Evolutionary conservation across 2,888 invertebrate species (phyloP).

Genomic region (Lithosia quadra): DNA sequence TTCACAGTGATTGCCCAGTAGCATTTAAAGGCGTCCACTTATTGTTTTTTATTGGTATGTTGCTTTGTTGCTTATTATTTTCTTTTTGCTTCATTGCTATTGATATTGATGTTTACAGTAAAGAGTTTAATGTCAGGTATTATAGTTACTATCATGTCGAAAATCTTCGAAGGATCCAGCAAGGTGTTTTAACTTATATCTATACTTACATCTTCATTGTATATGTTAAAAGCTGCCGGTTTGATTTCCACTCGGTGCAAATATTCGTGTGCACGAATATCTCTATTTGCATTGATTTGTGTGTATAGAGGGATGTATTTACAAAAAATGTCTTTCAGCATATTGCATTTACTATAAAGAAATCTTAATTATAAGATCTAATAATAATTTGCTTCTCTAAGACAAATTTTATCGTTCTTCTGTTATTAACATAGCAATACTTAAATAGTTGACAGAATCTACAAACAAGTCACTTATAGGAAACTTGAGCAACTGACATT

Average conservation of each 20-base stretch:
- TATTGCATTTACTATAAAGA: too few relatives aligned
- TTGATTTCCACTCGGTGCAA: neutral
- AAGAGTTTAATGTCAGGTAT: neutral
- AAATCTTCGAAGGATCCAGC: neutral
- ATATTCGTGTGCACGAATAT: neutral
- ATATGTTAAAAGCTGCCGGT: neutral
- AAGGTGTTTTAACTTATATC: neutral
- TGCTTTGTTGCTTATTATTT: too few relatives aligned
- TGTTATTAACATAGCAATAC: neutral
- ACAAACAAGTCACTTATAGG: conserved; percentile 14
- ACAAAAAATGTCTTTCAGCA: too few relatives aligned
- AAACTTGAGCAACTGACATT: conserved; percentile 12
- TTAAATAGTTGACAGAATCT: neutral
- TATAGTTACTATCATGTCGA: neutral
- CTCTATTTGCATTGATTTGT: too few relatives aligned
- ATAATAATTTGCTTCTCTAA: neutral
- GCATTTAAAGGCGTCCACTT: too few relatives aligned
- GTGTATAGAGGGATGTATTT: too few relatives aligned
- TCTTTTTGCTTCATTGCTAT: too few relatives aligned
- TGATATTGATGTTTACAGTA: neutral
- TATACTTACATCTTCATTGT: neutral
- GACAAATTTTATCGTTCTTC: neutral
- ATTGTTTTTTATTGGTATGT: too few relatives aligned
- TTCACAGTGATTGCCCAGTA: too few relatives aligned
- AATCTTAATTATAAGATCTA: too few relatives aligned